phyloP scores from a whole-genome alignment of 2,797 vertebrate genomes.

The Myotis findleyi region DNA sequence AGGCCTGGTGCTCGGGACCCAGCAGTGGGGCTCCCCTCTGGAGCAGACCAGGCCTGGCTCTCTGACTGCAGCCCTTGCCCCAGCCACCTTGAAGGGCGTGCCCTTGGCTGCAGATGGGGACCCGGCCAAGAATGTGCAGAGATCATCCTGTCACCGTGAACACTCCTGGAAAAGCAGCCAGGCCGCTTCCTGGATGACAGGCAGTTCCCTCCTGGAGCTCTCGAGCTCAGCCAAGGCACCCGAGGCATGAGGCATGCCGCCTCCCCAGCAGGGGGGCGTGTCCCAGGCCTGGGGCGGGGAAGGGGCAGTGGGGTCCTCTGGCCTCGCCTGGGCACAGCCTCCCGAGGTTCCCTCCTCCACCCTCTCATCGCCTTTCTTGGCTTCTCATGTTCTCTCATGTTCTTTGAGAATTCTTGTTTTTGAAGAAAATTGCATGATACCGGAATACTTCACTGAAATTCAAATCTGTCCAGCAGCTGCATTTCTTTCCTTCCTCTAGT shows the following conservation, averaged over 20 bases:
- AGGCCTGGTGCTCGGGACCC: neutral
- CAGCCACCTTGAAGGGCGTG: neutral
- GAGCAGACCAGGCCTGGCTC: neutral
- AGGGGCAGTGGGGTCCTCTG: neutral
- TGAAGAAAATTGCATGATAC: neutral
- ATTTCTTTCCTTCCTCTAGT: neutral
- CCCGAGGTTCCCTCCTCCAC: neutral
- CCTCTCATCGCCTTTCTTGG: neutral
- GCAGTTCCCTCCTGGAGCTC: neutral
- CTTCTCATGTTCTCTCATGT: neutral
- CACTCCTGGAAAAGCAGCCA: neutral
- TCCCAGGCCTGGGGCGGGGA: neutral
- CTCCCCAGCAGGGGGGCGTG: neutral
- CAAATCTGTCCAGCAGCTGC: neutral
- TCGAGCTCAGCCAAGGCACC: neutral
- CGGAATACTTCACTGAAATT: conserved; percentile 12
- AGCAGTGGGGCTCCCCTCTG: neutral
- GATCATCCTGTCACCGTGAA: neutral
- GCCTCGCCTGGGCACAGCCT: neutral
- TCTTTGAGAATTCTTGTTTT: conserved; percentile 24
- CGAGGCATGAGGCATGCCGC: neutral
- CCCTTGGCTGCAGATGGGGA: neutral
- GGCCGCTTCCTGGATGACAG: neutral
- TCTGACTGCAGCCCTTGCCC: neutral
- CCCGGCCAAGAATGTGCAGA: neutral